Conservation (phyloP, 2,888 invertebrate species). For the Rosalia funebris region DNA sequence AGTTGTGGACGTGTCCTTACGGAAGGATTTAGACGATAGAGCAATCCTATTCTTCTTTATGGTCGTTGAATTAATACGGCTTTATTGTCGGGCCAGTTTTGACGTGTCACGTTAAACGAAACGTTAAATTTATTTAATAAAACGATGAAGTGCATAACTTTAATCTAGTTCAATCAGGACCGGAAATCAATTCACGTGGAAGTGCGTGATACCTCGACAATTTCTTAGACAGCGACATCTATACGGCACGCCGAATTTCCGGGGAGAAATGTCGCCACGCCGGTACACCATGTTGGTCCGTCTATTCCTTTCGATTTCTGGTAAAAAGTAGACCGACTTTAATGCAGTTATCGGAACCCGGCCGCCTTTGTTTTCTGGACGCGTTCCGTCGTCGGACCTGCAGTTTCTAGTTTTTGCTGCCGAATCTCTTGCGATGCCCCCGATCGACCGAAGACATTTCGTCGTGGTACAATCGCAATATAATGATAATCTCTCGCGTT, state of each 20-base stretch:
- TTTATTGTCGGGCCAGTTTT: no score
- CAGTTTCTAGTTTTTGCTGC: constrained; percentile 56
- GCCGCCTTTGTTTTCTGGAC: constrained; percentile 50
- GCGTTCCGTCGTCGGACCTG: constrained; percentile 43
- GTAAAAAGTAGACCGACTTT: constrained; percentile 57
- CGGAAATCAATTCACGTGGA: no score
- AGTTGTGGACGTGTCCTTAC: no score
- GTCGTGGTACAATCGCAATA: constrained; percentile 36
- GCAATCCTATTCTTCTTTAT: no score
- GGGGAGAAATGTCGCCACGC: neutral
- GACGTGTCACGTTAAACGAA: no score
- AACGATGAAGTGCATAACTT: no score
- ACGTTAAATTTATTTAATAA: no score
- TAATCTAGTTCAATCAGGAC: no score
- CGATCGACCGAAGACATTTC: constrained; percentile 35
- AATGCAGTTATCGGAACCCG: constrained; percentile 56
- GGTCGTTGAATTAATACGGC: no score
- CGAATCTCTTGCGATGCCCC: constrained; percentile 43
- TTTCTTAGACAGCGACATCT: neutral
- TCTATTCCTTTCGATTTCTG: constrained; percentile 31
- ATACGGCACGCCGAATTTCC: neutral
- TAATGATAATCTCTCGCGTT: constrained; percentile 39
- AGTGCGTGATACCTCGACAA: no score
- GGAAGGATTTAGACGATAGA: no score
- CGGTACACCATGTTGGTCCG: constrained; percentile 4